Percentiles rank a stretch among this genome's conserved stretches.
Conservation (phyloP, 2,113 vertebrate genomes). For the Neogale vison region DNA sequence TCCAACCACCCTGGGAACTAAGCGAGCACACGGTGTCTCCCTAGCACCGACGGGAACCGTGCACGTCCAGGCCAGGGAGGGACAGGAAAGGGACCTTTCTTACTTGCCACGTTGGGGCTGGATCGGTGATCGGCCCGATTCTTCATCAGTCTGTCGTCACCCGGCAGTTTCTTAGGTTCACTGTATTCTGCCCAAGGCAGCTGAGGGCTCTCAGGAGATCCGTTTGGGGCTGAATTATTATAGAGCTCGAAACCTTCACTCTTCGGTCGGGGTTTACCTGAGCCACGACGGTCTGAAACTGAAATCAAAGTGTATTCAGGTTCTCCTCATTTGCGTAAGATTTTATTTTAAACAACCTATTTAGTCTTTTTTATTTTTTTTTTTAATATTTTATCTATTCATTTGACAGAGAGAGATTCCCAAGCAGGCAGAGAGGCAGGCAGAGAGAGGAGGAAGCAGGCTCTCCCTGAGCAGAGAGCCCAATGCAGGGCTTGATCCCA, state of each 20-base stretch:
- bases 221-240: constrained; percentile 93
- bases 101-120: constrained; percentile 99
- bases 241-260: constrained; percentile 99
- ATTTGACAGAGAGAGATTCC: too few species aligned
- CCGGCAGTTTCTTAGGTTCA: constrained; percentile 94
- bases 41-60: too few species aligned
- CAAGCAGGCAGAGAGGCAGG: too few species aligned
- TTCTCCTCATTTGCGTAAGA: not conserved
- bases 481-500: too few species aligned
- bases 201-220: constrained; percentile 95
- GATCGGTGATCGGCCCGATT: constrained; percentile 96
- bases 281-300: constrained; percentile 93
- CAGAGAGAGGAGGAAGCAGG: too few species aligned
- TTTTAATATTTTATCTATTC: too few species aligned
- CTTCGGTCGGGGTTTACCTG: constrained; percentile 97
- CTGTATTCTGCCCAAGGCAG: constrained; percentile 93
- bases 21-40: not conserved
- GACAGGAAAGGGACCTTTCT: constrained; percentile 63
- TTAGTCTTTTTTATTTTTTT: not conserved
- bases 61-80: not conserved
- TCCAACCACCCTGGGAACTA: not conserved
- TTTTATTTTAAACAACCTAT: not conserved
- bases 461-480: too few species aligned
- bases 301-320: constrained; percentile 56
- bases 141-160: constrained; percentile 94